Base-by-base conservation (phyloP, 2,888 invertebrate species). In the Drosophila neonasuta region DNA sequence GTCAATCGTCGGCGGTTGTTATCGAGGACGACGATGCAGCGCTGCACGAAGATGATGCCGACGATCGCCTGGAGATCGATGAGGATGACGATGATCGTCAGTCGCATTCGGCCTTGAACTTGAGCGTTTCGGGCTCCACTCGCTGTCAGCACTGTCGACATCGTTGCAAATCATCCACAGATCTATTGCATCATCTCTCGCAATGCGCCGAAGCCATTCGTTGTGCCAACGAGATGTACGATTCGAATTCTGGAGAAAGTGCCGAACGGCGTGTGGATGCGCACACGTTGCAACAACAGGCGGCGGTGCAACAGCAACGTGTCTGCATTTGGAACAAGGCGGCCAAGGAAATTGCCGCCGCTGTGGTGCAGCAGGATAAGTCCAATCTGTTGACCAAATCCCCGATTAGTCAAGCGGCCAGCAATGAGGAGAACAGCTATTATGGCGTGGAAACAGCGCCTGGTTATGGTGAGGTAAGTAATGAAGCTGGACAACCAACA, bases 131-230 rank as follows among this genome's bases (percentile, higher is more conserved):
- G 2, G 93, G 94, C 71, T 95, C 96, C 11, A 95, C 96, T 52
- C 93, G 97, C 64, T 97, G 97, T 89, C 96, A 96, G 90, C 94
- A 95, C 88, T 97, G 97, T 89, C 93, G 96, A 72, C 96, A 96
- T 89, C 93, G 96, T 68, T 97, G 96, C 90, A 97, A 97, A 91
- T 96, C 95, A 29, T 96, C 95, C 79, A 93, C 94, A 3, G 97
- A 96, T 91, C 92, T 97, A 50, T 92, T 94, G 71, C 91, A 93
- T 64, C 97, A 97, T 89, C 92, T 96, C 89, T 94, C 94, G 90
- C 94, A 93, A 39, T 97, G 97, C 88, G 91, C 91, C 7, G 94
- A 93, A 77, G 93, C 93, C 46, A 88, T 85, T 3, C 87, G 88
- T 50, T 86, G 88, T 54, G 82, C 81, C 58, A 90, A 90, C 67